Conservation (phyloP, 2,113 vertebrate species). For the Zosterops borbonicus region DNA sequence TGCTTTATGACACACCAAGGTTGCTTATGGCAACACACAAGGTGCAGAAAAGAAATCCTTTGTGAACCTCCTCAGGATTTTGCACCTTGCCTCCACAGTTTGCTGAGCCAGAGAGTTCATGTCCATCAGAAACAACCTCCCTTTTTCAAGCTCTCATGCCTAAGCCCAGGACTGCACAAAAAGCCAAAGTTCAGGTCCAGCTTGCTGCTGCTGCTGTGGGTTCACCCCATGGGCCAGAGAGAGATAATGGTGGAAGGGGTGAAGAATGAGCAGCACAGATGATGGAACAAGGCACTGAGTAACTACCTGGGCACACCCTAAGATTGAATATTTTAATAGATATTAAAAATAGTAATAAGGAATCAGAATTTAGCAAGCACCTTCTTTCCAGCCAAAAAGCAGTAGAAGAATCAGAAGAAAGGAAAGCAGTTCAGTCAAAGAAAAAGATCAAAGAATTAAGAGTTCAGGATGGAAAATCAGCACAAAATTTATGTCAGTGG, state of each 20-base stretch:
- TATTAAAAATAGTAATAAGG: neutral
- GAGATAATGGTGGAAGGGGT: neutral
- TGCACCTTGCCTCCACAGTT: neutral
- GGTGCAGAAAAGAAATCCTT: neutral
- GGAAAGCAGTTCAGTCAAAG: conserved; percentile 77
- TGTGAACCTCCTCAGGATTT: neutral
- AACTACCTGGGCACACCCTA: neutral
- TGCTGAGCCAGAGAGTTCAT: neutral
- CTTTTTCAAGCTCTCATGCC: neutral
- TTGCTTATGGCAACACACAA: neutral
- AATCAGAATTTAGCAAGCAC: neutral
- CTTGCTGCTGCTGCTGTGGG: neutral
- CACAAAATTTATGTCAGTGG: conserved; percentile 90
- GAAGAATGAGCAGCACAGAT: neutral
- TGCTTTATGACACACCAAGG: neutral
- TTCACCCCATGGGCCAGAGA: neutral
- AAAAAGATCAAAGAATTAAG: conserved; percentile 89
- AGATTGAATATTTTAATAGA: neutral
- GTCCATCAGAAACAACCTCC: neutral
- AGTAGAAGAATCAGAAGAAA: conserved; percentile 78
- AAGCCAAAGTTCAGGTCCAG: conserved; percentile 1
- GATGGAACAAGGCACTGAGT: neutral
- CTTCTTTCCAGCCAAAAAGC: conserved; percentile 82
- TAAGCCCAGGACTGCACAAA: neutral
- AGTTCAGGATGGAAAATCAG: conserved; percentile 86